Base-by-base conservation (phyloP, 2,797 vertebrate species). In the Rousettus madagascariensis region DNA sequence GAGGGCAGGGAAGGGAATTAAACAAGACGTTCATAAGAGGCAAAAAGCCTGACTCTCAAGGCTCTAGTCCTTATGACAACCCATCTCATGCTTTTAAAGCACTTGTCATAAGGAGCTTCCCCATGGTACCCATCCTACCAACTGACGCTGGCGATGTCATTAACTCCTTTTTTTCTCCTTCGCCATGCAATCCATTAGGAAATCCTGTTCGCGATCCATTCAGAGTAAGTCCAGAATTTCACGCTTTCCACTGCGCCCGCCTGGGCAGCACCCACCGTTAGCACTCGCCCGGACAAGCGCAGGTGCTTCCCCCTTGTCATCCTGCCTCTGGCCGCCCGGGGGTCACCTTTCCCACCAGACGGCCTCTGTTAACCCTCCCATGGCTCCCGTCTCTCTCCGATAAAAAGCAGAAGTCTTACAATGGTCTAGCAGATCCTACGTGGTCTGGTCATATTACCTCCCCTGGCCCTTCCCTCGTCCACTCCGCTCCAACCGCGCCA, bases 131-230 rank as follows among this genome's bases (percentile, higher is more conserved):
- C 30, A 0, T 59, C 30, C 24, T 22, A 3, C 36, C 43, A 20
- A 0, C 2, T 4, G 22, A 33, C 5, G 28, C 2, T 28, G 38
- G 30, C 19, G 8, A 59, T n/a, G 26, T 20, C 0, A 0, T 20
- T 19, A n/a, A 15, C n/a, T 22, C 59, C 12, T 71, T 17, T 78
- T 36, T 77, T 55, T 85, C 61, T 65, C 46, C 57, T 61, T 8
- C 0, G 5, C 33, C 11, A 36, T 15, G 36, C 2, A 4, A 0
- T 6, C 10, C 6, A 2, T 7, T 20, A 30, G 78, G 38, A 83
- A 19, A 24, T 57, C 20, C 41, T 30, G 16, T 26, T n/a, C 30
- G 22, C 5, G 0, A 72, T 15, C 49, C 19, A 28, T 72, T 57
- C 38, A 41, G 16, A 57, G n/a, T 49, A 74, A 51, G 57, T 0